A percentile compares a stretch with the other conserved stretches of the same genome.
phyloP scores from a whole-genome alignment of 2,113 vertebrate genomes.

The Notarius lentiginosus region DNA sequence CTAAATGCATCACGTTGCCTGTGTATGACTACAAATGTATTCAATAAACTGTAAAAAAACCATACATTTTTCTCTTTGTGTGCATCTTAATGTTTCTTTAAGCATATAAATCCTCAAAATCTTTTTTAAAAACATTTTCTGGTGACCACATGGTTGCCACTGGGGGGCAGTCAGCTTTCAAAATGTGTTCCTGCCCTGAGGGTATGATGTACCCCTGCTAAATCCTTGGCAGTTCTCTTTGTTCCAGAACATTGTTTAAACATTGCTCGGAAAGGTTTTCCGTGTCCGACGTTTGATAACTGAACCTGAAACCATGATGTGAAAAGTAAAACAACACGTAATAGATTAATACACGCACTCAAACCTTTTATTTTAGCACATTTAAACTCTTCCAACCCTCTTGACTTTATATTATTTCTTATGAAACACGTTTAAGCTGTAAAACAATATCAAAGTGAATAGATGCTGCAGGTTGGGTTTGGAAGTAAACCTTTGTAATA shows the following conservation, averaged over 20 bases:
- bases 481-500: constrained; percentile 29
- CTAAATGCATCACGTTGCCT: constrained; percentile 15
- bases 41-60: constrained; percentile 25
- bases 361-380: neutral
- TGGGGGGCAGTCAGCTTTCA: constrained; percentile 45
- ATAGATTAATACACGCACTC: neutral
- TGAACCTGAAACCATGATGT: neutral
- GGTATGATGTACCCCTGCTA: neutral
- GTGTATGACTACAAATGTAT: neutral
- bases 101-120: neutral
- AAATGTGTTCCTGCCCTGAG: neutral
- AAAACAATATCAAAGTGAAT: constrained; percentile 15
- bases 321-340: neutral
- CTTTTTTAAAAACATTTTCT: too few relatives aligned
- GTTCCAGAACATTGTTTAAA: constrained; percentile 17
- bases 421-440: neutral
- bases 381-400: neutral
- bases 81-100: neutral
- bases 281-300: neutral
- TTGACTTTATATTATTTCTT: neutral
- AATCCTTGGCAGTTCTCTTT: constrained; percentile 29
- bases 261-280: neutral
- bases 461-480: constrained; percentile 22
- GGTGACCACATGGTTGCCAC: constrained; percentile 19
- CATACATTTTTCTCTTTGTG: neutral